Base-by-base conservation (phyloP, 2,113 vertebrate species). In the Carassius gibelio region DNA sequence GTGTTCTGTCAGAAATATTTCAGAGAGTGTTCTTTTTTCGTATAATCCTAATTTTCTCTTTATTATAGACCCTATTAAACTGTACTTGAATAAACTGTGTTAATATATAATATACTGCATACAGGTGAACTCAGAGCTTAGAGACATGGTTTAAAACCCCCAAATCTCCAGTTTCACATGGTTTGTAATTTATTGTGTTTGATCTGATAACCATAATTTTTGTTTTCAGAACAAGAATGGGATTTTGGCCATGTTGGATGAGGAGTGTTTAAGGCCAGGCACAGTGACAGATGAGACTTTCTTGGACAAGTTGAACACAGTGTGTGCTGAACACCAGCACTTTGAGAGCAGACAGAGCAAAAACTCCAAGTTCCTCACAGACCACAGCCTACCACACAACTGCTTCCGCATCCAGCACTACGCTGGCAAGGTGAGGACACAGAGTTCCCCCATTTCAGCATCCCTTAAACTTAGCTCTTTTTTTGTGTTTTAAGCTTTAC, bases 331-430 rank as follows among this genome's bases (percentile, higher is more conserved):
- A 19, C 98, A 99, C 92, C 96, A 97, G 90, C 98, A 98, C 90
- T 99, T 99, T 88, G 98, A 99, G 94, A 99, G 98, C 91, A 94
- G 98, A 84, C 96, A 95, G 92, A 98, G 97, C 96, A 98, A 98
- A 91, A 97, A 96, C 81, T 97, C 97, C 0, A 96, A 97, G 84
- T 99, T 98, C 90, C 96, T 99, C 83, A 98, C 95, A 0, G 98
- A 99, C 91, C 99, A 97, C 64, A 95, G 96, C 34, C 94, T 99
- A 91, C 98, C 97, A 1, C 97, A 99, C 94, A 96, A 92, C 91
- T 99, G 98, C 93, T 99, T 99, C 94, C 95, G 98, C 74, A 99
- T 99, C 85, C 98, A 99, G 89, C 98, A 99, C 89, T 99, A 99
- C 0, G 98, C 98, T 1, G 98, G 98, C 91, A 99, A 99, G 97